A percentile compares a stretch with the other conserved stretches of the same genome.
These are phyloP conservation scores for Eidolon dupreanum DNA, from an alignment of 2,797 vertebrate species.

Conservation along the genomic window DNA sequence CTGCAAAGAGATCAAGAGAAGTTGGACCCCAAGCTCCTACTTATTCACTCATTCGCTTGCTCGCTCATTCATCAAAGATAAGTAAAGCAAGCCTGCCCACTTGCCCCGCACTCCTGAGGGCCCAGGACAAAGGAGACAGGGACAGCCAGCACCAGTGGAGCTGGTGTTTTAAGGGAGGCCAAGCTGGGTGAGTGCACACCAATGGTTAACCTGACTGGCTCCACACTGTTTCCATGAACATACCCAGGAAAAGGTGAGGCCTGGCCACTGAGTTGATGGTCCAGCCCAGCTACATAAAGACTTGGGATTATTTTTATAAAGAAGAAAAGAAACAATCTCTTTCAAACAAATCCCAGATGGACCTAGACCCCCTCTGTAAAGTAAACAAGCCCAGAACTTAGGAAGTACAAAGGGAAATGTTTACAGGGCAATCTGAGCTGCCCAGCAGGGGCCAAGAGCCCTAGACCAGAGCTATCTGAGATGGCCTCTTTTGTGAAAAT, in stretches of 20 bases:
- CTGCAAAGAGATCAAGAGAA: background rate
- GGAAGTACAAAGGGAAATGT: slow-evolving; percentile 62
- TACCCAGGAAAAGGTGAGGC: slow-evolving; percentile 73
- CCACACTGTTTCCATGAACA: slow-evolving; percentile 42
- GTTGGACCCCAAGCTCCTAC: background rate
- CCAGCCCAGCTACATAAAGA: slow-evolving; percentile 58
- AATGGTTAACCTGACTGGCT: background rate
- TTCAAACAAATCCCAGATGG: slow-evolving; percentile 73
- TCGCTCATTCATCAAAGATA: background rate
- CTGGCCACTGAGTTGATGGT: background rate
- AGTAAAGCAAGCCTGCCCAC: background rate
- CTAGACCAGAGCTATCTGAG: too few relatives aligned
- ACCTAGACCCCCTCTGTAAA: slow-evolving; percentile 49
- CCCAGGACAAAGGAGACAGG: background rate
- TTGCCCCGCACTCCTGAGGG: background rate
- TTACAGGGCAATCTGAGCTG: slow-evolving; percentile 43
- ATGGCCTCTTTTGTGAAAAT: background rate
- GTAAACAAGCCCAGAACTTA: slow-evolving; percentile 58
- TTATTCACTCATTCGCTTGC: background rate
- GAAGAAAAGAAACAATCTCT: slow-evolving; percentile 56
- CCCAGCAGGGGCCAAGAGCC: background rate
- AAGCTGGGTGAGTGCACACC: background rate
- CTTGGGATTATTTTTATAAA: slow-evolving; percentile 67
- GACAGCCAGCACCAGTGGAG: fast-evolving
- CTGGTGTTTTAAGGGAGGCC: background rate